phyloP scores from a whole-genome alignment of 2,888 invertebrate genomes.

The Callosobruchus maculatus region DNA sequence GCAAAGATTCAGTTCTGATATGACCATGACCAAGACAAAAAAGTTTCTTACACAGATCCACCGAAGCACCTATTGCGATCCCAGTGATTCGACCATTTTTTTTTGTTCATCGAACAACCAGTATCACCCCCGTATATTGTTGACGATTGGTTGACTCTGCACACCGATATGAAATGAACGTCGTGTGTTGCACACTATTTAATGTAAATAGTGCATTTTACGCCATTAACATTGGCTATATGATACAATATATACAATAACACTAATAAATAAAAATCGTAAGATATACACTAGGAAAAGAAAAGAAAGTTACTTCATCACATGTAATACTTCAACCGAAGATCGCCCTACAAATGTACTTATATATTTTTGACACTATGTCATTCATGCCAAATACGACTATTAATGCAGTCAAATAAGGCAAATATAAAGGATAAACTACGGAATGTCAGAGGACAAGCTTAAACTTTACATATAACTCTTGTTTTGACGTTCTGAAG shows the following conservation, averaged over 20 bases:
- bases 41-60: background rate
- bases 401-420: background rate
- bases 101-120: slow-evolving; percentile 2
- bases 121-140: slow-evolving; percentile 7
- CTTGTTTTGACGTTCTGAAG: background rate
- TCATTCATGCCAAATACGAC: background rate
- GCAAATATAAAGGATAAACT: background rate
- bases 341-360: slow-evolving; percentile 1
- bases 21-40: slow-evolving; percentile 3
- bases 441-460: background rate
- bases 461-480: background rate
- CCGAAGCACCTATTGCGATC: too few relatives aligned
- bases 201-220: slow-evolving; percentile 42
- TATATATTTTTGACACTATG: background rate
- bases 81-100: too few relatives aligned
- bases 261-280: slow-evolving; percentile 36
- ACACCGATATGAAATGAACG: slow-evolving; percentile 27
- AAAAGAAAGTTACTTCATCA: slow-evolving; percentile 26
- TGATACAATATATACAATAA: slow-evolving; percentile 46
- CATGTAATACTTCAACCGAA: slow-evolving; percentile 21
- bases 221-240: slow-evolving; percentile 28
- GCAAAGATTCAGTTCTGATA: too few relatives aligned
- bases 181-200: slow-evolving; percentile 39
- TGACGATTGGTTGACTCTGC: slow-evolving; percentile 35
- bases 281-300: slow-evolving; percentile 30